Evolutionary conservation across 2,888 invertebrate genomes (phyloP).

Genomic region (Laspeyria flexula): DNA sequence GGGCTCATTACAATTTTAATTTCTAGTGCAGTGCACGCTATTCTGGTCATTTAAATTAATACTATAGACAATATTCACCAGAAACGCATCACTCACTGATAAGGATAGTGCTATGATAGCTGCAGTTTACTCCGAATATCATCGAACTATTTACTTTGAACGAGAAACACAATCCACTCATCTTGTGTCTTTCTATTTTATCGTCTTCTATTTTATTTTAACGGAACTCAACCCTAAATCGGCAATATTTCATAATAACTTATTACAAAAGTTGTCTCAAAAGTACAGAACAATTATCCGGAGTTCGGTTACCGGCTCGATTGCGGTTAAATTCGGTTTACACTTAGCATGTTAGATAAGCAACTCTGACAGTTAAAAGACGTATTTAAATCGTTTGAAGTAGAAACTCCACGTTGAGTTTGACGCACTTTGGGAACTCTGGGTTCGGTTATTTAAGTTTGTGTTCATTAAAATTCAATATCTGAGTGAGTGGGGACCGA

Average conservation of each 20-base stretch:
- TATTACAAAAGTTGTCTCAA: neutral
- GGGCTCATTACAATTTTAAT: no score
- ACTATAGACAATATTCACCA: no score
- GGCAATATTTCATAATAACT: neutral
- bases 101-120: no score
- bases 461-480: conserved; percentile 74
- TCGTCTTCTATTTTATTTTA: no score
- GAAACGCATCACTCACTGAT: no score
- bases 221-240: neutral
- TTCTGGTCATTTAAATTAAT: no score
- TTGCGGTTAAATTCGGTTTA: conserved; percentile 56
- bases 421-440: conserved; percentile 51
- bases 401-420: conserved; percentile 44
- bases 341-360: conserved; percentile 56
- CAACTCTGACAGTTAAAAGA: conserved; percentile 58
- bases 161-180: no score
- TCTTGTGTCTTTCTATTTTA: no score
- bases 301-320: conserved; percentile 18
- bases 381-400: conserved; percentile 58
- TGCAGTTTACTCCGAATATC: no score
- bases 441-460: conserved; percentile 58
- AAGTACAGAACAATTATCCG: neutral
- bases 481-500: conserved; percentile 48
- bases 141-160: no score
- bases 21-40: no score